Evolutionary conservation across 2,113 vertebrate species (phyloP), one percentile per base, ranked within the genome.

Genomic region (Rhinichthys klamathensis): DNA sequence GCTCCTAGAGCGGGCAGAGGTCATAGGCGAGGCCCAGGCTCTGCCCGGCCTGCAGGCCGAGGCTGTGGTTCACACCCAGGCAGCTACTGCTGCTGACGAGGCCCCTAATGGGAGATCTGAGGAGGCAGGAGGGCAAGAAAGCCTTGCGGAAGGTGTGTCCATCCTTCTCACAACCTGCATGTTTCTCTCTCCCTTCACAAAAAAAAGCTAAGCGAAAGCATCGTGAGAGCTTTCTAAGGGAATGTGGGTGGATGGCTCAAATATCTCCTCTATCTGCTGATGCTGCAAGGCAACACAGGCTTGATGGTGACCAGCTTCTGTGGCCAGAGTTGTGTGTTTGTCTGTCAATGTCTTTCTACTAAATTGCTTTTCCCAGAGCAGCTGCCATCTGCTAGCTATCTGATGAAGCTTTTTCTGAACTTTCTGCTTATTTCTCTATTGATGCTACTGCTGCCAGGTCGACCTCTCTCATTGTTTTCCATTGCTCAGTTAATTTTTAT

Each of bases 71-170:
- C 92, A 90, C 87, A 91, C 91, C 95, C 92, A 91, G 89, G 92
- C 92, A 96, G 95, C 95, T 91, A 93, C 91, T 94, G 92, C 92
- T 92, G 93, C 92, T 60, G 77, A 92, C 88, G 93, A 94, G 90
- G 93, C 91, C 91, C 92, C 92, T 86, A 93, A 95, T 93, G 95
- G 95, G 93, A 93, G 92, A 93, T 93, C 91, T 91, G 88, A 94
- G 90, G 94, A 95, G 51, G 82, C 85, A 95, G 94, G 93, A 93
- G 89, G 76, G 41, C 95, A 94, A 92, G 93, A 91, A 90, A 94
- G 94, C 90, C 90, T 93, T 75, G 92, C 94, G 94, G 96, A 97
- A 98, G 96, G 96, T 99, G 96, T 97, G 97, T 97, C 94, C 93
- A 93, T 92, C 91, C 88, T 92, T 93, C 94, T 94, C 92, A 90